phyloP scores from a whole-genome alignment of 2,113 vertebrate species.

The Centropus unirufus region DNA sequence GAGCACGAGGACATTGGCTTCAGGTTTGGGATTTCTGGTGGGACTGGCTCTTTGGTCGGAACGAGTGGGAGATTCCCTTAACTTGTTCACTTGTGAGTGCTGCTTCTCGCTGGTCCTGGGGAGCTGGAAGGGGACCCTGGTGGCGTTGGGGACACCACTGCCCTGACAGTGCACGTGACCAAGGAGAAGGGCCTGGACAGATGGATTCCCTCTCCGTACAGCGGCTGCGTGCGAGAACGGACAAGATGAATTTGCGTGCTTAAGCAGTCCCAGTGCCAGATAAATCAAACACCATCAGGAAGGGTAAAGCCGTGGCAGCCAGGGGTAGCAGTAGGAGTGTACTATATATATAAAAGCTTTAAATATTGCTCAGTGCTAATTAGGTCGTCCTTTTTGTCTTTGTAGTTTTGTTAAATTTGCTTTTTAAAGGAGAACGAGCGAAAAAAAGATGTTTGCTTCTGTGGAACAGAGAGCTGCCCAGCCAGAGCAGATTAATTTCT shows the following conservation, averaged over 20 bases:
- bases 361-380: constrained; percentile 50
- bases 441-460: constrained; percentile 23
- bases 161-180: neutral
- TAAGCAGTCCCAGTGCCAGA: neutral
- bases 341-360: constrained; percentile 37
- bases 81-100: neutral
- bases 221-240: neutral
- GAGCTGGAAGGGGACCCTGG: neutral
- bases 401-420: constrained; percentile 34
- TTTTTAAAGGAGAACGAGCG: constrained; percentile 17
- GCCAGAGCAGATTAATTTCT: constrained; percentile 43
- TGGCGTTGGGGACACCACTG: neutral
- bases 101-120: neutral
- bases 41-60: neutral
- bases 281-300: neutral
- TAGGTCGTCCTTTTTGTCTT: constrained; percentile 54
- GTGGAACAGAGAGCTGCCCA: neutral
- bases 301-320: neutral
- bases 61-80: neutral
- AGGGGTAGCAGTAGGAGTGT: neutral
- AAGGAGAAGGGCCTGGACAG: neutral
- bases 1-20: neutral
- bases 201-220: neutral
- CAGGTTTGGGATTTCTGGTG: neutral
- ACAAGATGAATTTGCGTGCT: neutral